phyloP scores from a whole-genome alignment of 1,140 invertebrate species.

The Drosophila miranda region DNA sequence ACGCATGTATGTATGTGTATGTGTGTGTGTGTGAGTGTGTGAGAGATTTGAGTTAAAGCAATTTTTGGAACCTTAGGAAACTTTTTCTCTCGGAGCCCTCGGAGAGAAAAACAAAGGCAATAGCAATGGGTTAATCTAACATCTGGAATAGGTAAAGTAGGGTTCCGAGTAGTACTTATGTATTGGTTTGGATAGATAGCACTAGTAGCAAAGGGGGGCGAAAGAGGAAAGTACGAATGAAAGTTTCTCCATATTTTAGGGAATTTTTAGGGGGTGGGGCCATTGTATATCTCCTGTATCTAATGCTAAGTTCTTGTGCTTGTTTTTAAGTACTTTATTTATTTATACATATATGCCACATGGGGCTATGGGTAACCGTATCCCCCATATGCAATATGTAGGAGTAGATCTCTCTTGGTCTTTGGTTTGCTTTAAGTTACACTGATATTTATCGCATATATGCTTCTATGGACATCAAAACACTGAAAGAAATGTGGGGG shows the following conservation, averaged over 20 bases:
- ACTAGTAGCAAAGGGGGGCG: constrained; percentile 22
- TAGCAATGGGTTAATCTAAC: constrained; percentile 4
- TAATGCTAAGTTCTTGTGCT: constrained; percentile 39
- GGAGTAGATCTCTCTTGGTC: constrained; percentile 49
- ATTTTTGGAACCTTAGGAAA: constrained; percentile 69
- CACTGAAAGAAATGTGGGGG: constrained; percentile 26
- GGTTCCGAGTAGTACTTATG: constrained; percentile 19
- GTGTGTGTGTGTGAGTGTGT: constrained; percentile 25
- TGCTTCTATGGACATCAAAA: constrained; percentile 46
- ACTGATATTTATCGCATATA: constrained; percentile 50
- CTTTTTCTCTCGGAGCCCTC: constrained; percentile 24
- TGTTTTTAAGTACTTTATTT: constrained; percentile 21
- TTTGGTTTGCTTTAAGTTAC: constrained; percentile 51
- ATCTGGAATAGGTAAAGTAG: constrained; percentile 21
- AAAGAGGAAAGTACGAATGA: constrained; percentile 7
- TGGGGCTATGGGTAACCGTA: neutral
- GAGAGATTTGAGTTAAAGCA: constrained; percentile 55
- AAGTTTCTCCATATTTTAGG: constrained; percentile 16
- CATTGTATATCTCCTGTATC: constrained; percentile 12
- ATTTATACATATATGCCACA: constrained; percentile 4
- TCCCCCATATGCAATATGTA: constrained; percentile 29
- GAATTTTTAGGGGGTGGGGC: constrained; percentile 10
- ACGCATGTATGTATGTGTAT: constrained; percentile 69
- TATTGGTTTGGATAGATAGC: constrained; percentile 19
- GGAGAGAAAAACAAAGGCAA: constrained; percentile 24